Percentiles rank a stretch among this genome's conserved stretches.
Conservation (phyloP, 2,113 vertebrate genomes). For the Illadopsis cleaveri region DNA sequence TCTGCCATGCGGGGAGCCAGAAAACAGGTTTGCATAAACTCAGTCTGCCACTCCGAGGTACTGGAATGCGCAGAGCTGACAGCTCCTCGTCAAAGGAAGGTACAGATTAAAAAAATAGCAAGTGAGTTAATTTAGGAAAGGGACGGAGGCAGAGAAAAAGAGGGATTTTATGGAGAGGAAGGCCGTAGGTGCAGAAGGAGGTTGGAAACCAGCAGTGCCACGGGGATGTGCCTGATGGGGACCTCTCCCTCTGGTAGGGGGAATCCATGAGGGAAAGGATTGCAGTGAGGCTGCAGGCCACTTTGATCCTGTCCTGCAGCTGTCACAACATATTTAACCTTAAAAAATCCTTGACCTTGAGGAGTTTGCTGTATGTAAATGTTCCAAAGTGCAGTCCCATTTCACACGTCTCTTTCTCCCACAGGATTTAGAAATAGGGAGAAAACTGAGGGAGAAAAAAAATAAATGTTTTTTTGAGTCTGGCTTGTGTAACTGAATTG, state of each 20-base stretch:
- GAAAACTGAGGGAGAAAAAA: not conserved
- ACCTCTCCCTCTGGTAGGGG: not conserved
- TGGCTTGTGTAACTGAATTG: slow-evolving; percentile 28
- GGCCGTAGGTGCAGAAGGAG: not conserved
- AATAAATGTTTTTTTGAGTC: not conserved
- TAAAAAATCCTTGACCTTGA: not conserved
- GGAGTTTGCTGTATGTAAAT: not conserved
- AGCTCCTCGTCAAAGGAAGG: not conserved
- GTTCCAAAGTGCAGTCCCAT: not conserved
- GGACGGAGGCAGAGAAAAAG: not conserved
- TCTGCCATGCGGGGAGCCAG: slow-evolving; percentile 2
- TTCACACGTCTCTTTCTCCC: not conserved
- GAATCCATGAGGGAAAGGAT: not conserved
- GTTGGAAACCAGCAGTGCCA: not conserved
- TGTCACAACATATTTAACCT: not conserved
- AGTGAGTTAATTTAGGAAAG: not conserved
- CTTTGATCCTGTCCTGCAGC: not conserved
- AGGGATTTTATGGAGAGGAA: not conserved
- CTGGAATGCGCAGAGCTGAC: slow-evolving; percentile 18
- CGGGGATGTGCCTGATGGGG: accelerated
- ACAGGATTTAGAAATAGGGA: not conserved
- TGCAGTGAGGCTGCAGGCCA: not conserved
- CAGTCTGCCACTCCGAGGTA: slow-evolving; percentile 24
- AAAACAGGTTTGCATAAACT: not conserved
- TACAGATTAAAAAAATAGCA: slow-evolving; percentile 3